These are phyloP conservation scores for Pomacea maculata DNA, from an alignment of 1,140 invertebrate species.

Conservation along the genomic window DNA sequence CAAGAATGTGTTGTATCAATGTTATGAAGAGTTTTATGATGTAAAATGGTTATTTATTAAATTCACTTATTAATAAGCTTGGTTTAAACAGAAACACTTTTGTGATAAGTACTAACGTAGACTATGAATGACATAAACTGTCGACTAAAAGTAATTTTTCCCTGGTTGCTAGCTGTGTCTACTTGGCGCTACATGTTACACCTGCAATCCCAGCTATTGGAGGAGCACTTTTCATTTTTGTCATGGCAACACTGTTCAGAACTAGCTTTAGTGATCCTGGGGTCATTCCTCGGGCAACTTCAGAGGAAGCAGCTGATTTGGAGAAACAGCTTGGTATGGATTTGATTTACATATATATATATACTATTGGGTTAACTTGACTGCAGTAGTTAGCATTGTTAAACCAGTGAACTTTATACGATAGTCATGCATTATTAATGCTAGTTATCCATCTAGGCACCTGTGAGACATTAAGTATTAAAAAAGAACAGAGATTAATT, in stretches of 20 bases:
- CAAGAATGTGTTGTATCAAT: no score
- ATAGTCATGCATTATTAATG: no score
- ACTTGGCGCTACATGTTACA: constrained; percentile 80
- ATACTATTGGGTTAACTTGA: no score
- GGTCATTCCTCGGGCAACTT: constrained; percentile 88
- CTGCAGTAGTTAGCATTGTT: no score
- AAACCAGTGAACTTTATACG: no score
- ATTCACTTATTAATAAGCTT: constrained; percentile 5
- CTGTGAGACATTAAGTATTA: no score
- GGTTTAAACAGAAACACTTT: neutral
- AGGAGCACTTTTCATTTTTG: constrained; percentile 86
- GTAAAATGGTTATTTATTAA: no score
- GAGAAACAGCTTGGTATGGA: constrained; percentile 75
- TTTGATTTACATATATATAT: neutral
- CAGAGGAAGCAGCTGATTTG: constrained; percentile 90
- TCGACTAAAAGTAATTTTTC: neutral
- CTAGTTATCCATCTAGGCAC: no score
- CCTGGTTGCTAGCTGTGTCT: constrained; percentile 79
- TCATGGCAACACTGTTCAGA: constrained; percentile 87
- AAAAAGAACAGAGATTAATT: no score
- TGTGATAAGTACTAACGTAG: neutral
- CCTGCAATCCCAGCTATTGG: constrained; percentile 89
- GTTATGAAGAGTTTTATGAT: no score
- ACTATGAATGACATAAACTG: neutral
- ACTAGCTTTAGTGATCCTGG: constrained; percentile 96